Percentiles rank a stretch among this genome's conserved stretches.
These are phyloP conservation scores for Penaeus japonicus DNA, from an alignment of 1,140 invertebrate species.

Conservation along the genomic window DNA sequence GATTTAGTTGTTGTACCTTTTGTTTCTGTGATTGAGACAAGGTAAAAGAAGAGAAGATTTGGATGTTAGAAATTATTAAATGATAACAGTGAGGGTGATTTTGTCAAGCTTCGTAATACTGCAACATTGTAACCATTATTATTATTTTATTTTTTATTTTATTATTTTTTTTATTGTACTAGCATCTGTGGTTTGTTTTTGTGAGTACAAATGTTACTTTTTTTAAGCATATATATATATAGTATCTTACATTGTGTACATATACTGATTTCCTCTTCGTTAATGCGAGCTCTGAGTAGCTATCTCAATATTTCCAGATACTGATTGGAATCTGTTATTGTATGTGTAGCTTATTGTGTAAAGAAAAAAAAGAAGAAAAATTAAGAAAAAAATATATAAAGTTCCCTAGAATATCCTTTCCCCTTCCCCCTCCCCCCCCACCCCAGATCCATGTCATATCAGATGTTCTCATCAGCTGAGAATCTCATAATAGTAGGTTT, in stretches of 20 bases:
- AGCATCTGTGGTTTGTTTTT: conserved; percentile 42
- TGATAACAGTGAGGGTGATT: too few relatives aligned
- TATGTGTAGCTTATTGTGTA: conserved; percentile 32
- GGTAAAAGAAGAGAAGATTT: too few relatives aligned
- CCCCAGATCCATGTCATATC: too few relatives aligned
- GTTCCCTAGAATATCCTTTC: too few relatives aligned
- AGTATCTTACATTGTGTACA: conserved; percentile 30
- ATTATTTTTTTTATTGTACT: not conserved
- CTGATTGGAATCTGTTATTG: conserved; percentile 26
- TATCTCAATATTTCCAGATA: conserved; percentile 13
- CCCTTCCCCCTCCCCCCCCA: too few relatives aligned
- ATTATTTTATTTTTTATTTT: not conserved
- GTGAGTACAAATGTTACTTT: conserved; percentile 45
- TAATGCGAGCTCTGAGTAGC: not conserved
- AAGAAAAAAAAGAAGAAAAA: not conserved
- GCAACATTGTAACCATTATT: not conserved
- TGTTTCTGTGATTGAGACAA: too few relatives aligned
- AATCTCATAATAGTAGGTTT: too few relatives aligned
- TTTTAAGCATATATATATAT: conserved; percentile 21
- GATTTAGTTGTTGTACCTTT: too few relatives aligned
- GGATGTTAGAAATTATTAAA: too few relatives aligned
- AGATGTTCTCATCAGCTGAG: too few relatives aligned
- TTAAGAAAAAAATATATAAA: too few relatives aligned
- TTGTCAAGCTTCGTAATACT: too few relatives aligned
- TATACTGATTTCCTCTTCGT: not conserved